A percentile compares a stretch with the other conserved stretches of the same genome.
Evolutionary conservation across 2,113 vertebrate species (phyloP).

Genomic region (Prochilodus magdalenae): DNA sequence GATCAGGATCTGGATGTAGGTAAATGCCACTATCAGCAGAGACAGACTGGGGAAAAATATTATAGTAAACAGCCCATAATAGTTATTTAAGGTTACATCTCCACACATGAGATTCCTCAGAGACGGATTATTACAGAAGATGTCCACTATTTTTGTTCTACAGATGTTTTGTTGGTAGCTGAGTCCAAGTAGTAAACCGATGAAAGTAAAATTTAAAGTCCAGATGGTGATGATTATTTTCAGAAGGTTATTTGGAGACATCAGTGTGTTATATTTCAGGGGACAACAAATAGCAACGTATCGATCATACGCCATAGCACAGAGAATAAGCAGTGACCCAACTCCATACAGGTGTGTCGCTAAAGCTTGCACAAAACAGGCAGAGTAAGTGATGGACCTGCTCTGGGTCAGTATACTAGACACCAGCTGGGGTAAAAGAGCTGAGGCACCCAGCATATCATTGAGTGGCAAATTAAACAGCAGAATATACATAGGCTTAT

Average conservation of each 20-base stretch:
- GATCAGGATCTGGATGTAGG: neutral
- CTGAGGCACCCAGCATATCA: conserved; percentile 27
- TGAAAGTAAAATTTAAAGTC: conserved; percentile 47
- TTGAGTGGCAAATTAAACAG: conserved; percentile 34
- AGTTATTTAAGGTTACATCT: neutral
- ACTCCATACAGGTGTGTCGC: conserved; percentile 8
- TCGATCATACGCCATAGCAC: conserved; percentile 41
- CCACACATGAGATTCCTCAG: no score
- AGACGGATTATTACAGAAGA: no score
- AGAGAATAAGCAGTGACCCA: conserved; percentile 16
- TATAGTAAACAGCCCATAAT: neutral
- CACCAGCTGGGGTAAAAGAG: conserved; percentile 20
- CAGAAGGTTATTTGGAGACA: conserved; percentile 31
- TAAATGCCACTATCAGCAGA: neutral
- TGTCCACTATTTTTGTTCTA: no score
- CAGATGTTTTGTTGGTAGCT: neutral
- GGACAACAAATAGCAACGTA: conserved; percentile 37
- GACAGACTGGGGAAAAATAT: neutral
- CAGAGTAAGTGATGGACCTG: conserved; percentile 17
- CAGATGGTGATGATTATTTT: conserved; percentile 61
- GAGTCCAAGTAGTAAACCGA: conserved; percentile 40
- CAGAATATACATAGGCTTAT: conserved; percentile 37
- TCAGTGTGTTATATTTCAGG: conserved; percentile 31
- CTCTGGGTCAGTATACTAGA: conserved; percentile 32
- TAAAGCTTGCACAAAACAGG: conserved; percentile 23